These are phyloP conservation scores for Tipula unca DNA, from an alignment of 2,888 invertebrate species.

Conservation along the genomic window DNA sequence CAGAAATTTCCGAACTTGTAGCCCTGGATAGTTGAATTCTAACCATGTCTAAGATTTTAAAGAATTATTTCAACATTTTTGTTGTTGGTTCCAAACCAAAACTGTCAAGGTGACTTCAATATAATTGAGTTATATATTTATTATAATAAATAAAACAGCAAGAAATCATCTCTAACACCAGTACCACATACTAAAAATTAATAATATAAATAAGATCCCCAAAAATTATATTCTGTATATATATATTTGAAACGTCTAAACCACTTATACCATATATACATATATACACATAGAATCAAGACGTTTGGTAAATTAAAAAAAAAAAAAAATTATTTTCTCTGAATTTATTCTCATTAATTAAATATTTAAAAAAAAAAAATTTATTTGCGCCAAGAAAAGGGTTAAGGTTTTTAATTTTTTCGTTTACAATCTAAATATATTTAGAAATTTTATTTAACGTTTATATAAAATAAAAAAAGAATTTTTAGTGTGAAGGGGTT, in stretches of 20 bases:
- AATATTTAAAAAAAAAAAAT: neutral
- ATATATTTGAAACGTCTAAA: neutral
- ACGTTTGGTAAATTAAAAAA: neutral
- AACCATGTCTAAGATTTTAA: too few species aligned
- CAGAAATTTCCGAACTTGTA: too few species aligned
- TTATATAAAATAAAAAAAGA: neutral
- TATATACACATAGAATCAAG: neutral
- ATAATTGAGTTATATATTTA: too few species aligned
- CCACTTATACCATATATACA: neutral
- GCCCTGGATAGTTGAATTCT: too few species aligned
- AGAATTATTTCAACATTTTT: too few species aligned
- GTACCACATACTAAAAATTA: neutral
- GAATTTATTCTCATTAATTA: slow-evolving; percentile 14
- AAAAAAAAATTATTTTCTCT: neutral
- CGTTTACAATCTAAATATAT: neutral
- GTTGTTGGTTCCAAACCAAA: too few species aligned
- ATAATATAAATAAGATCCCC: neutral
- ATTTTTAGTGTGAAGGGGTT: neutral
- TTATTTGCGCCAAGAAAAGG: neutral
- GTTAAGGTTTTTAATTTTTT: neutral
- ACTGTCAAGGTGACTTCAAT: too few species aligned
- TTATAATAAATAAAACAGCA: neutral
- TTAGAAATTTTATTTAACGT: neutral
- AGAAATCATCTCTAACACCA: neutral
- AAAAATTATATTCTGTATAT: neutral